These are phyloP conservation scores for Lasioglossum baleicum DNA, from an alignment of 1,140 invertebrate species.

Conservation along the genomic window DNA sequence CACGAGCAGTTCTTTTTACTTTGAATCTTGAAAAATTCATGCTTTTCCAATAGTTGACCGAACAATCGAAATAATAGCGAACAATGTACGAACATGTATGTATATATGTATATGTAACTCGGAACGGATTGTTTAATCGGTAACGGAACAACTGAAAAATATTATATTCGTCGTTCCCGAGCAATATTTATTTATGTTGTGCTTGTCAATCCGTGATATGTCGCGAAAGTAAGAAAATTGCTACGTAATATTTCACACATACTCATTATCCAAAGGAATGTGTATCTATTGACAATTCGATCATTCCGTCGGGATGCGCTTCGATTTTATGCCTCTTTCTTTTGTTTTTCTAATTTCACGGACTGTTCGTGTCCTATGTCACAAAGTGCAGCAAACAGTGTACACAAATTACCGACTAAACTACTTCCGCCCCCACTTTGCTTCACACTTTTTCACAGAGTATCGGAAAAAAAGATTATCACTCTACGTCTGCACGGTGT, in stretches of 20 bases:
- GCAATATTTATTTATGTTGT: conserved; percentile 41
- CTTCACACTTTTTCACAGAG: conserved; percentile 32
- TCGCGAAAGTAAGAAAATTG: conserved; percentile 36
- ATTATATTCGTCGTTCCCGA: conserved; percentile 4
- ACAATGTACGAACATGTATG: background rate
- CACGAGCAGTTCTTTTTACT: background rate
- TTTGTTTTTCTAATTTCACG: conserved; percentile 29
- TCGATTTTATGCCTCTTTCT: conserved; percentile 1
- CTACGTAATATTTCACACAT: conserved; percentile 40
- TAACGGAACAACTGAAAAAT: background rate
- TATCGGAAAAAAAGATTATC: conserved; percentile 7
- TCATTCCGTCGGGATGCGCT: conserved; percentile 14
- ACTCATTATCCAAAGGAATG: conserved; percentile 12
- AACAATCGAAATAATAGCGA: background rate
- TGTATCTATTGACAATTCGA: conserved; percentile 21
- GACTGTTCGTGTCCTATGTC: conserved; percentile 42
- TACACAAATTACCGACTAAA: conserved; percentile 52
- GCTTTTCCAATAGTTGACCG: background rate
- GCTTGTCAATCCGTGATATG: conserved; percentile 28
- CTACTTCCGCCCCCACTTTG: conserved; percentile 57
- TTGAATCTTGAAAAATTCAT: conserved; percentile 3
- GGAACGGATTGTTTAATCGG: background rate
- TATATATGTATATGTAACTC: background rate
- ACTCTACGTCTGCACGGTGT: background rate
- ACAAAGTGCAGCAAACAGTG: conserved; percentile 46